Evolutionary conservation across 2,888 invertebrate species (phyloP).

Genomic region (Eupithecia inturbata): DNA sequence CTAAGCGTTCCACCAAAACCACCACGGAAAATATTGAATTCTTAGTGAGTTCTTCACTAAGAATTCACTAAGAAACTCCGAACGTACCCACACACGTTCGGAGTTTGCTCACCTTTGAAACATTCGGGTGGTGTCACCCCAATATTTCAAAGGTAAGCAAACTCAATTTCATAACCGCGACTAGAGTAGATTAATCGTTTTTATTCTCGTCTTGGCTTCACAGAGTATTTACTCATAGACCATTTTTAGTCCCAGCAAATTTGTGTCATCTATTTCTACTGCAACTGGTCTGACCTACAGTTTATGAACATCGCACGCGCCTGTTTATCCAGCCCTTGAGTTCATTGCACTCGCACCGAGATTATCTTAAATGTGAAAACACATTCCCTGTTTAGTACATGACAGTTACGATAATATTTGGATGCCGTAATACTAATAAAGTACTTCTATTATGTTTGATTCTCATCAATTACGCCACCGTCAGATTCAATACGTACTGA

Average conservation of each 20-base stretch:
- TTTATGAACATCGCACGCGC: slow-evolving; percentile 50
- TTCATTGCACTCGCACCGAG: slow-evolving; percentile 62
- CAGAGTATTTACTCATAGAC: slow-evolving; percentile 40
- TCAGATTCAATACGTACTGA: too few relatives aligned
- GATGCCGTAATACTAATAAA: slow-evolving; percentile 42
- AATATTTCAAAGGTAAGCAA: slow-evolving; percentile 8
- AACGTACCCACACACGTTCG: background rate
- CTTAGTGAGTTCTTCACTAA: too few relatives aligned
- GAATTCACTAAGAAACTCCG: too few relatives aligned
- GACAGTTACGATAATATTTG: slow-evolving; percentile 65
- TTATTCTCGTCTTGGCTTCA: slow-evolving; percentile 41
- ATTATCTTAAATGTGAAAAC: slow-evolving; percentile 65
- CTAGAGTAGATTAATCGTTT: slow-evolving; percentile 18
- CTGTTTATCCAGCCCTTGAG: slow-evolving; percentile 60
- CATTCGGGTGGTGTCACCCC: too few relatives aligned
- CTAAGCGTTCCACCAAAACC: background rate
- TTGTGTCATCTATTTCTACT: slow-evolving; percentile 45
- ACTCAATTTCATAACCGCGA: slow-evolving; percentile 18
- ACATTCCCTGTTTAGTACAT: slow-evolving; percentile 56
- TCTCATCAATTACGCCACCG: too few relatives aligned
- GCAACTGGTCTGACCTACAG: slow-evolving; percentile 37
- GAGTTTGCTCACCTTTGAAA: too few relatives aligned
- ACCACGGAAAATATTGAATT: background rate
- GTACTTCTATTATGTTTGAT: too few relatives aligned
- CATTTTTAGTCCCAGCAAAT: slow-evolving; percentile 42